A percentile compares a stretch with the other conserved stretches of the same genome.
Conservation (phyloP, 1,140 invertebrate species). For the Lasaia peninsularis region DNA sequence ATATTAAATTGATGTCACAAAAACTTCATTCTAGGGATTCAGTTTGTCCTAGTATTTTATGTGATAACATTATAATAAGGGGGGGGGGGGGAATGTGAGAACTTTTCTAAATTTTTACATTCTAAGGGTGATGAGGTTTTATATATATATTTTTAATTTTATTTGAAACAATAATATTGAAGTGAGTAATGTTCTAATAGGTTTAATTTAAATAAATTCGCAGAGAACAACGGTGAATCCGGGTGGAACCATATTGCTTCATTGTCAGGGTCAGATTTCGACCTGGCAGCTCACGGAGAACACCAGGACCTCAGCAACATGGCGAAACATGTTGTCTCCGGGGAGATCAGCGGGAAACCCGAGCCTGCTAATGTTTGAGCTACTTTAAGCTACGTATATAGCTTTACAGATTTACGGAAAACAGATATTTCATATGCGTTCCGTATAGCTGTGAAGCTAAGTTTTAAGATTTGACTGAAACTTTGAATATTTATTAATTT, state of each 20-base stretch:
- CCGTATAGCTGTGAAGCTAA: too few relatives aligned
- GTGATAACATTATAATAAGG: too few relatives aligned
- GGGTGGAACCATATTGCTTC: slow-evolving; percentile 78
- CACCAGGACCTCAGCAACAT: slow-evolving; percentile 45
- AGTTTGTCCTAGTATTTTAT: too few relatives aligned
- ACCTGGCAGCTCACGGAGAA: slow-evolving; percentile 78
- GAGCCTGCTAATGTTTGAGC: slow-evolving; percentile 46
- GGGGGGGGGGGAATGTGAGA: too few relatives aligned
- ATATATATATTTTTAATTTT: too few relatives aligned
- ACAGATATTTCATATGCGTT: background rate
- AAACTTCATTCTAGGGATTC: too few relatives aligned
- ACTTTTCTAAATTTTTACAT: too few relatives aligned
- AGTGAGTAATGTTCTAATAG: background rate
- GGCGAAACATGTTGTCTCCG: slow-evolving; percentile 36
- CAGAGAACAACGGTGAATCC: slow-evolving; percentile 43
- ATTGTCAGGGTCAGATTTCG: slow-evolving; percentile 80
- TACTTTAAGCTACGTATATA: background rate
- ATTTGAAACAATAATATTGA: background rate
- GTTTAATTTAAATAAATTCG: background rate
- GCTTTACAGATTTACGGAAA: background rate
- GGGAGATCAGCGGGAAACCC: slow-evolving; percentile 24
- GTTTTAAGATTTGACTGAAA: too few relatives aligned
- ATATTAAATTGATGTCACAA: too few relatives aligned
- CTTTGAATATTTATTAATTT: too few relatives aligned
- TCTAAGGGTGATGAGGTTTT: too few relatives aligned